Percentiles rank a stretch among this genome's conserved stretches.
Conservation (phyloP, 2,797 vertebrate genomes). For the Mionectes olivaceus region DNA sequence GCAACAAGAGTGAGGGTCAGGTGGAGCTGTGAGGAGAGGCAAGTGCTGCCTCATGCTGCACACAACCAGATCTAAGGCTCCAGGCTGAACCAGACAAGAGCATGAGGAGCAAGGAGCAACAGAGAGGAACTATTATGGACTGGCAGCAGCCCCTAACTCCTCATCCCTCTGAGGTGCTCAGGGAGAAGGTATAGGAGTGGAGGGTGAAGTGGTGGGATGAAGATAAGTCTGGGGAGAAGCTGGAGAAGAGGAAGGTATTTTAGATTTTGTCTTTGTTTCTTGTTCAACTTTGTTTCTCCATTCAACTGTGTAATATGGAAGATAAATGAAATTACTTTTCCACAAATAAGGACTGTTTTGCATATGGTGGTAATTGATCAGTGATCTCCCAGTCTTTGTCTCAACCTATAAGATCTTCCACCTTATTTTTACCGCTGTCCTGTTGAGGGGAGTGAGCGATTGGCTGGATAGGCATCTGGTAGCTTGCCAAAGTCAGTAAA, state of each 20-base stretch:
- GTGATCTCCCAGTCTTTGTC: not conserved
- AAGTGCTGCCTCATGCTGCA: not conserved
- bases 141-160: not conserved
- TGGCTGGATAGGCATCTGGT: not conserved
- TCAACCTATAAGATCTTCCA: rapidly evolving
- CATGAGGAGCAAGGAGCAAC: not conserved
- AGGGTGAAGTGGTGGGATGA: not conserved
- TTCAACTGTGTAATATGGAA: not conserved
- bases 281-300: not conserved
- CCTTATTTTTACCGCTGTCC: not conserved
- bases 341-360: not conserved
- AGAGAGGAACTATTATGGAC: rapidly evolving
- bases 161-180: not conserved
- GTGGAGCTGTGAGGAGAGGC: not conserved
- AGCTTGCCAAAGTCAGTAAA: not conserved
- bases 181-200: not conserved
- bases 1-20: not conserved
- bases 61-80: too few relatives aligned
- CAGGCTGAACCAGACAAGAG: not conserved
- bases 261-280: not conserved
- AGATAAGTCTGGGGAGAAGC: not conserved
- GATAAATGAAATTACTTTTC: not conserved
- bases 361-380: not conserved
- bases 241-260: not conserved
- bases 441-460: not conserved